Evolutionary conservation across 2,113 vertebrate species (phyloP), one percentile per base, ranked within the genome.

Genomic region (Catharus minimus): DNA sequence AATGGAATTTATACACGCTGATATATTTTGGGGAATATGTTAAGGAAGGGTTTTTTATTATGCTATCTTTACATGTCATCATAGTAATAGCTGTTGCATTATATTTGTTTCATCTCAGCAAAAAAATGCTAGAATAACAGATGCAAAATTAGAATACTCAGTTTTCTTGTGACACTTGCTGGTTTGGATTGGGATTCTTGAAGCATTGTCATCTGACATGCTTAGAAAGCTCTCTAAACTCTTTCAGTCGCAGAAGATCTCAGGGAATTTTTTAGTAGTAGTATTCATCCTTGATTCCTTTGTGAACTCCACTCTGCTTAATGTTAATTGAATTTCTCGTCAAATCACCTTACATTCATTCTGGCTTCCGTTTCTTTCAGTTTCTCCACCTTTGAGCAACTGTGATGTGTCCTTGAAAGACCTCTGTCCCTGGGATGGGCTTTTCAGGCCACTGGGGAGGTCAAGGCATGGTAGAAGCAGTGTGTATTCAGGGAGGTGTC

Each of bases 1-100:
- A 97, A 98, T 97, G 94, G 97, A 96, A 97, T 97, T 96, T 92
- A 94, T 92, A 95, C 82, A 94, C 6, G n/a, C 56, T 52, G 82
- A 81, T 78, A 44, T 97, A 92, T 97, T 96, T 96, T 82, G 81
- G 91, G 81, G 96, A 97, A 97, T 97, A 93, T 96, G 97, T 97
- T 97, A 97, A 97, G 96, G 96, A 96, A 96, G 86, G 84, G 77
- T 9, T 97, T 97, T 97, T 97, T 96, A 97, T 97, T 96, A 96
- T 94, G 89, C 95, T 96, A 92, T 98, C 95, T 96, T 96, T 95
- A 95, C 80, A 86, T 98, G 97, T 97, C 96, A 97, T 96, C 93
- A 65, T 57, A 61, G 86, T 97, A 98, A 97, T 96, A 95, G 95
- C 84, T 94, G 86, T 74, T 93, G 88, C 81, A 32, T 95, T 97